Base-by-base conservation (phyloP, 2,113 vertebrate species). In the Planiliza haematocheilus region DNA sequence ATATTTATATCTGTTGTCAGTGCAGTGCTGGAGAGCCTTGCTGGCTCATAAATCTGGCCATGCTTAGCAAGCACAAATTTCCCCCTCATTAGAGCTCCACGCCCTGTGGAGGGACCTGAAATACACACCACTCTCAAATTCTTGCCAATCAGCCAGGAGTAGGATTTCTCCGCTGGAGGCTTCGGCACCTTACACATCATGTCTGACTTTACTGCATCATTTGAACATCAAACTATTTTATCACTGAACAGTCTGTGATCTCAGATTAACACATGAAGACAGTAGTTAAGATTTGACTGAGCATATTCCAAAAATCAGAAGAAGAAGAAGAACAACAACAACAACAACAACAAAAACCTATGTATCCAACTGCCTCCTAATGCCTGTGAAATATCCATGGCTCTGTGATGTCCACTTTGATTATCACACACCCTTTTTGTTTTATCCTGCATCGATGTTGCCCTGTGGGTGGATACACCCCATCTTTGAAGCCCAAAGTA, bases 61-160 rank as follows among this genome's bases (percentile, higher is more conserved):
- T 90, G 88, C 91, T 92, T 86, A 90, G 73, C 72, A 83, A 89
- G 87, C 91, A 88, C 81, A 87, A 82, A 89, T 81, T 50, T 86
- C 69, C 69, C 77, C 84, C 81, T 90, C 89, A 88, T 91, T 89
- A 89, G 81, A 77, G 83, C 74, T 74, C 50, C 70, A 77, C 79
- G 38, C 64, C 70, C 83, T 77, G 83, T 79, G 65, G 48, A 82
- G 64, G 61, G 64, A 69, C 59, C 71, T 89, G 81, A 90, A 89
- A 86, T 81, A 88, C 84, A 84, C 83, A 69, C 74, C 36, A 37
- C 68, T 65, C 70, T 64, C n/a, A 1, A 74, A 76, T 53, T 64
- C 48, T 61, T 74, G 76, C 70, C 83, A 60, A 76, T 86, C 74
- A 77, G 39, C 52, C 41, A 48, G 62, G 38, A 49, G 65, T 11